phyloP scores from a whole-genome alignment of 2,888 invertebrate species.

The Nomada ferruginata region DNA sequence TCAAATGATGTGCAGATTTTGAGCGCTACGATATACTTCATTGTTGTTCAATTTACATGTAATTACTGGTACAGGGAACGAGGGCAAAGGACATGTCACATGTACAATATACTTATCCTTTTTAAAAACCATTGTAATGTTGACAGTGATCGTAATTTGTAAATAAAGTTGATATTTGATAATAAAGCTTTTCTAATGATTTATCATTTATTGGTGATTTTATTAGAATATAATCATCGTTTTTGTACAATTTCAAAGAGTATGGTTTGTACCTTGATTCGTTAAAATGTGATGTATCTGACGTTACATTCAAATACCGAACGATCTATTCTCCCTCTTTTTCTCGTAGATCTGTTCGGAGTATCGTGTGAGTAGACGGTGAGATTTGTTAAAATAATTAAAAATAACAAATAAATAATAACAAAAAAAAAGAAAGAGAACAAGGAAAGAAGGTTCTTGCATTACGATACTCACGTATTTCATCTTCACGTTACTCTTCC shows the following conservation, averaged over 20 bases:
- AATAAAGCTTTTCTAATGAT: slow-evolving; percentile 65
- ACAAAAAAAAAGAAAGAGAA: slow-evolving; percentile 73
- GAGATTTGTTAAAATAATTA: slow-evolving; percentile 71
- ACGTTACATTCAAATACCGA: slow-evolving; percentile 49
- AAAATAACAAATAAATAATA: slow-evolving; percentile 82
- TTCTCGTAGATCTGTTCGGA: slow-evolving; percentile 18
- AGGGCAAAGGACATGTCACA: slow-evolving; percentile 57
- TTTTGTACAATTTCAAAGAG: slow-evolving; percentile 70
- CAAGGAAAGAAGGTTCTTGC: slow-evolving; percentile 73
- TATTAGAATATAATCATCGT: slow-evolving; percentile 62
- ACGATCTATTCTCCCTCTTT: slow-evolving; percentile 43
- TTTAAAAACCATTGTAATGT: slow-evolving; percentile 68
- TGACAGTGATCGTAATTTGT: slow-evolving; percentile 76
- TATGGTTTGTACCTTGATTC: slow-evolving; percentile 52
- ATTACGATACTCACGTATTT: slow-evolving; percentile 46
- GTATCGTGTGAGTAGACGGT: slow-evolving; percentile 34
- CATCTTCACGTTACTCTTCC: slow-evolving; percentile 45
- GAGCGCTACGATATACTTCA: slow-evolving; percentile 35
- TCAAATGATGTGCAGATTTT: slow-evolving; percentile 50
- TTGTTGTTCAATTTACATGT: slow-evolving; percentile 52
- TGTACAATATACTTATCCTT: slow-evolving; percentile 69
- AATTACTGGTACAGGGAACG: slow-evolving; percentile 36
- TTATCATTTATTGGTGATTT: slow-evolving; percentile 66
- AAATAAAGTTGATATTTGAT: slow-evolving; percentile 83
- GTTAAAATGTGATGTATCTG: slow-evolving; percentile 38